Evolutionary conservation across 2,888 invertebrate species (phyloP), one percentile per base, ranked within the genome.

Genomic region (Notocelia uddmanniana): DNA sequence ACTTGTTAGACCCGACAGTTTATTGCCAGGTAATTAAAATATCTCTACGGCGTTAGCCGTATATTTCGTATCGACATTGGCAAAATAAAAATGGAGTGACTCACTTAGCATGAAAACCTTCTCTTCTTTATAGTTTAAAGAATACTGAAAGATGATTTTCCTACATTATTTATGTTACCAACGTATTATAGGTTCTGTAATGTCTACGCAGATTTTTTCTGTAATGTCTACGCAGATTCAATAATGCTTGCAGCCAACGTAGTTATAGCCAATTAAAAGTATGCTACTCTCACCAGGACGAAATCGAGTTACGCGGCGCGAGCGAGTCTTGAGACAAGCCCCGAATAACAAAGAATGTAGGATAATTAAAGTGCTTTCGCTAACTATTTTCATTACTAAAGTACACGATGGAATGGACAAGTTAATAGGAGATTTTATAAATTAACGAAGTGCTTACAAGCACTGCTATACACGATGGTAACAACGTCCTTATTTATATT

Each of bases 191-290:
- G 5, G 6, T 54, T 8, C 3, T n/a, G 5, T 0, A 6, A 66
- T 8, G 34, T 6, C 18, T 41, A 9, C 13, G n/a, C 41, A 13
- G 5, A 45, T 83, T 83, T 83, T 83, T 86, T 86, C 85, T 80
- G 81, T 81, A 82, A 83, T 85, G 82, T 83, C 85, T 79, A 83
- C 81, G 82, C 89, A 92, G 92, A 93, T 89, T 90, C 86, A 89
- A 92, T 93, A 92, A 89, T 86, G 91, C 89, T 91, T 89, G 91
- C 90, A 91, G 89, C 88, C 84, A 88, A 92, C 88, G 88, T 87
- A 90, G 92, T 93, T 93, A 92, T 87, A 85, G 90, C 87, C 92
- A 93, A 92, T 92, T 93, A 93, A 92, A 93, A 92, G 93, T 92
- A 88, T 89, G 89, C 91, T 86, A 87, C 87, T 91, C 90, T 86